Evolutionary conservation across 92 coral and sea anemone genomes (phyloP).

Genomic region (Chrysogorgia sp.): DNA sequence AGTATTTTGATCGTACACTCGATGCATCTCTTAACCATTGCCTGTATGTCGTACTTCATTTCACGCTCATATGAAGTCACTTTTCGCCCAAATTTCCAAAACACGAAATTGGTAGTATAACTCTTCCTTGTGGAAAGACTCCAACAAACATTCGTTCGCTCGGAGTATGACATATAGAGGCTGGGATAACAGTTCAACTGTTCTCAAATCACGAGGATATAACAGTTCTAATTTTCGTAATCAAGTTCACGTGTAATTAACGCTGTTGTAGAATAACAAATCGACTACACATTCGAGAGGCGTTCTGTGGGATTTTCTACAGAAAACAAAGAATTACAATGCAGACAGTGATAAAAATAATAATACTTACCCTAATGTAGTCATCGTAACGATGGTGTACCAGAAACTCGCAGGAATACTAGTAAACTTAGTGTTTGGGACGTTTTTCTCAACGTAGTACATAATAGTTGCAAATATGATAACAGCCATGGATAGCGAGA

Average conservation of each 20-base stretch:
- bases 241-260: background rate
- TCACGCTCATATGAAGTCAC: no score
- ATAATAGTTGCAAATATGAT: constrained; percentile 97
- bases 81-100: no score
- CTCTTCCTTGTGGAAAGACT: no score
- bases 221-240: background rate
- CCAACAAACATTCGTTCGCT: no score
- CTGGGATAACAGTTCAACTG: no score
- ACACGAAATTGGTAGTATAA: no score
- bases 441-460: constrained; percentile 96
- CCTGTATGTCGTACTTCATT: no score
- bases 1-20: no score
- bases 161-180: no score
- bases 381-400: constrained; percentile 99
- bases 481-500: constrained; percentile 97
- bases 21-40: no score
- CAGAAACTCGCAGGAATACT: constrained; percentile 99
- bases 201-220: background rate
- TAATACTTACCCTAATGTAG: constrained; percentile 94
- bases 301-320: background rate
- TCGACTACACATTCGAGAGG: background rate
- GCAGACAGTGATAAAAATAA: background rate
- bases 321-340: background rate
- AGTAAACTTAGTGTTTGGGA: constrained; percentile 72
- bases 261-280: background rate